Evolutionary conservation across 2,797 vertebrate species (phyloP).

Genomic region (Anguilla pacifica): DNA sequence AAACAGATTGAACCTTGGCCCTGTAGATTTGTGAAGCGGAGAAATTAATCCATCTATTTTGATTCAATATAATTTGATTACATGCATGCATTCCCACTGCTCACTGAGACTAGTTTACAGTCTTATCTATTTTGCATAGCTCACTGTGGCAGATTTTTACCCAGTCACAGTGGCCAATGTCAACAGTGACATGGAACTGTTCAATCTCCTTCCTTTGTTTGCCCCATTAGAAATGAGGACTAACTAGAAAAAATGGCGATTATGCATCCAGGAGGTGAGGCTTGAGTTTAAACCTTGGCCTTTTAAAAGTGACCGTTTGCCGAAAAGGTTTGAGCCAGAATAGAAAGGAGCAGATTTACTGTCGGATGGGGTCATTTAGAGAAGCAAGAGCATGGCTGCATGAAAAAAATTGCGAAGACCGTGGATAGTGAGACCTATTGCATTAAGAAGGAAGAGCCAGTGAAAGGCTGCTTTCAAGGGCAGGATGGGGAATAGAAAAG

Average conservation of each 20-base stretch:
- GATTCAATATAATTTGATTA: not conserved
- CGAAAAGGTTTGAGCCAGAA: not conserved
- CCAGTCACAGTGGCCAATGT: not conserved
- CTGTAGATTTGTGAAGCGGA: not conserved
- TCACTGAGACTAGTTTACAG: not conserved
- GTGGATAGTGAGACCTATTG: not conserved
- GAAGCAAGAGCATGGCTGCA: not conserved
- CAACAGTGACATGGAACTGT: not conserved
- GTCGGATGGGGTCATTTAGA: not conserved
- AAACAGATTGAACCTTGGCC: not conserved
- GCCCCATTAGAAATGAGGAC: not conserved
- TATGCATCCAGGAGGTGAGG: not conserved
- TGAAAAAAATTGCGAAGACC: not conserved
- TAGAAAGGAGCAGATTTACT: not conserved
- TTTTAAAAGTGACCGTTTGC: too few species aligned
- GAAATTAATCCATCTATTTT: not conserved
- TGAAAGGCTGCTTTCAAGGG: not conserved
- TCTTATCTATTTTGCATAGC: not conserved
- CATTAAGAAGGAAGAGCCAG: not conserved
- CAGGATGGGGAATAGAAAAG: not conserved
- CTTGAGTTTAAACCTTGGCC: not conserved
- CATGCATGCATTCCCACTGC: not conserved
- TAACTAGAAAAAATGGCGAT: not conserved
- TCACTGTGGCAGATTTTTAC: not conserved
- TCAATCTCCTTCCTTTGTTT: not conserved